phyloP scores from a whole-genome alignment of 2,113 vertebrate species.

The Colossoma macropomum region DNA sequence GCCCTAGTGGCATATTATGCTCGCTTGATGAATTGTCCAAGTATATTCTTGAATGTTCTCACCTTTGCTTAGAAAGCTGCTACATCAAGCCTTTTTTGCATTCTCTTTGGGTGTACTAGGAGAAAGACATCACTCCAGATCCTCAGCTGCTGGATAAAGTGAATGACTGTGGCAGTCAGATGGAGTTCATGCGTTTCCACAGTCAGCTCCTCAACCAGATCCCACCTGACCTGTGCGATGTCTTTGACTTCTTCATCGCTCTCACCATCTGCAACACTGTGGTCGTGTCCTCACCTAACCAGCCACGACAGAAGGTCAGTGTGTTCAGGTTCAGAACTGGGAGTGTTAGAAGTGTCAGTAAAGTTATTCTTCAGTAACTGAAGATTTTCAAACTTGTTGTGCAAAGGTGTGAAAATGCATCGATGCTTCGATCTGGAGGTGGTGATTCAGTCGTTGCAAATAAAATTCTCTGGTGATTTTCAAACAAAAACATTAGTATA shows the following conservation, averaged over 20 bases:
- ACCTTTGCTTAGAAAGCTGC: background rate
- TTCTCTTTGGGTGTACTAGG: conserved; percentile 70
- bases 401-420: too few species aligned
- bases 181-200: conserved; percentile 83
- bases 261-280: conserved; percentile 97
- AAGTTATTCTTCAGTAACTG: too few species aligned
- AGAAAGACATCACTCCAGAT: conserved; percentile 95
- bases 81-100: background rate
- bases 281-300: conserved; percentile 92
- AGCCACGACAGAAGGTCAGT: conserved; percentile 90
- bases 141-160: conserved; percentile 92
- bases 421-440: too few species aligned
- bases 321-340: background rate
- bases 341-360: background rate
- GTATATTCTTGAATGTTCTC: background rate
- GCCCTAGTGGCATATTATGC: too few species aligned
- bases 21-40: too few species aligned
- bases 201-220: conserved; percentile 83
- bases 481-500: too few species aligned
- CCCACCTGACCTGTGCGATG: conserved; percentile 86
- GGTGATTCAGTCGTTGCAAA: too few species aligned
- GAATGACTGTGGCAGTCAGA: conserved; percentile 85
- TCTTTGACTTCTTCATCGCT: conserved; percentile 95
- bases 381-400: too few species aligned
- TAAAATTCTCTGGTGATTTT: too few species aligned